Evolutionary conservation across 2,113 vertebrate genomes (phyloP), one percentile per base, ranked within the genome.

Genomic region (Microcebus ravelobensis): DNA sequence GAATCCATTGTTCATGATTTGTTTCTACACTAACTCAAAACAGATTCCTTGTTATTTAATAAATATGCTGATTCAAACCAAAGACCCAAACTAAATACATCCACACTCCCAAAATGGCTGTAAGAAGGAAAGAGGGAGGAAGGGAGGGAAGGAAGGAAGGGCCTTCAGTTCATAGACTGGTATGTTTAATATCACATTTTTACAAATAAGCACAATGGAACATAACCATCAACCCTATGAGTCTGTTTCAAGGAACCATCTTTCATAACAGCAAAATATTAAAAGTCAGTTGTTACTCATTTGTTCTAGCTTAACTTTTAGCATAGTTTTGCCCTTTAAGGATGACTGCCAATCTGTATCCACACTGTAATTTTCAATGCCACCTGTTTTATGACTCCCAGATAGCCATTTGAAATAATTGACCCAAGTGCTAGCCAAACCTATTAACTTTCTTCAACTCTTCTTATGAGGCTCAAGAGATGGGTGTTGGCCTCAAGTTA

Each of bases 11-110:
- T 91, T 84, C 45, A 23, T 50, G 14, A 88, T 94, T 96, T 92
- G 59, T 71, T 93, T 96, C 87, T 81, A 87, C 20, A 90, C 52
- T 87, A 96, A 95, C 82, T 92, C 85, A 65, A 94, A 96, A 94
- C 93, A 95, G 57, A 89, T 93, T 87, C 50, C 45, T 97, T 94
- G 31, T 80, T 82, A 94, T 91, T 97, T 95, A 89, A 94, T 95
- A 97, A 96, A 95, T 84, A 93, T 42, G 27, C 65, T 81, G 83
- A 87, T 83, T 83, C 79, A 93, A 93, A 92, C 70, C 71, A 92
- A 93, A 59, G 20, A 87, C n/a, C 34, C 67, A 92, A 91, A 84
- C 18, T 82, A 65, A 95, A 90, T 81, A 76, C 68, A 77, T 73
- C 65, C 74, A 82, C 20, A 93, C 55, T 42, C n/a, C 39, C 45